phyloP scores from a whole-genome alignment of 2,797 vertebrate species.

The Crocidura indochinensis region DNA sequence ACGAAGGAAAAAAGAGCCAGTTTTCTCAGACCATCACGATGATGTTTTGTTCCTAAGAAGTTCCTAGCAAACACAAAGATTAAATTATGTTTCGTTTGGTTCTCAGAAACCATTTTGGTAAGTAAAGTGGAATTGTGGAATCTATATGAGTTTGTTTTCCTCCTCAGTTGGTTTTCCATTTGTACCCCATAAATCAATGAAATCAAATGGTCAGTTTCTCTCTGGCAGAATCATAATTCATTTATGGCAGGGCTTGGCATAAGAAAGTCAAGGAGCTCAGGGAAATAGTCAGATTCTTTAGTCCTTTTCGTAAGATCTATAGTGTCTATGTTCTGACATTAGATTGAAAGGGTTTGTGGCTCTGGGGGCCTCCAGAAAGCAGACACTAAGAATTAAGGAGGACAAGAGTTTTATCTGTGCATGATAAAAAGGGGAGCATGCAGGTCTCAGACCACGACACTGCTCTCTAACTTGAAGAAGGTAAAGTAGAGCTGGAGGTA shows the following conservation, averaged over 20 bases:
- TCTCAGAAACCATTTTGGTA: constrained; percentile 38
- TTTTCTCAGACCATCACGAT: not conserved
- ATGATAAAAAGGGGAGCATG: not conserved
- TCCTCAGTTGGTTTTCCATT: constrained; percentile 59
- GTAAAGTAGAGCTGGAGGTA: not conserved
- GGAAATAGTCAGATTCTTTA: not conserved
- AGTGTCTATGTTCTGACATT: not conserved
- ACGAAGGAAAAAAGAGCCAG: constrained; percentile 25
- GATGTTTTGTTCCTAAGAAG: not conserved
- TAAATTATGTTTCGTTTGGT: not conserved
- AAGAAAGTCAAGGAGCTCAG: not conserved
- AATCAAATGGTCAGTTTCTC: constrained; percentile 54
- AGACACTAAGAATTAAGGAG: constrained; percentile 1
- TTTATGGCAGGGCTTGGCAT: constrained; percentile 3
- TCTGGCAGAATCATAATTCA: constrained; percentile 55
- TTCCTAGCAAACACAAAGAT: constrained; percentile 31
- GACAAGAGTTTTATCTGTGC: not conserved
- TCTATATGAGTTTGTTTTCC: constrained; percentile 44
- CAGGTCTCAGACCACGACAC: not conserved
- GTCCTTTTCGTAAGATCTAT: constrained; percentile 1
- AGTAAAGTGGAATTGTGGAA: constrained; percentile 60
- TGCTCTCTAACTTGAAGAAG: not conserved
- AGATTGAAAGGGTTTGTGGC: not conserved
- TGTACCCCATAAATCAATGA: constrained; percentile 57
- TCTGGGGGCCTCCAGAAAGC: not conserved